These are phyloP conservation scores for Lophius piscatorius DNA, from an alignment of 2,113 vertebrate genomes.

Conservation along the genomic window DNA sequence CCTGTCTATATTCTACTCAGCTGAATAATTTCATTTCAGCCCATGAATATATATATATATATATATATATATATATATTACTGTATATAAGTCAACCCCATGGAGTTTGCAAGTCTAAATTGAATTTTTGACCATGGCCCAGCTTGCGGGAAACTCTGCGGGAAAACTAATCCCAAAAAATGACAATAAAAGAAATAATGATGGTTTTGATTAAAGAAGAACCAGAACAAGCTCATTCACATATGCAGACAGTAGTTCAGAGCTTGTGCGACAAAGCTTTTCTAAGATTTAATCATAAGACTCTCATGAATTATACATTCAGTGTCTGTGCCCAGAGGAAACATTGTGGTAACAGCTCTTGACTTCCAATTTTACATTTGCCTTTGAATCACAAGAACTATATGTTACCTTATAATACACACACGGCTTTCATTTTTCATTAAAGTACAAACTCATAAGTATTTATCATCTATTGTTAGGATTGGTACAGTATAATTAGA, in stretches of 20 bases:
- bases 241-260: slow-evolving; percentile 8
- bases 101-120: neutral
- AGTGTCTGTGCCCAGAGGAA: neutral
- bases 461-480: too few species aligned
- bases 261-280: neutral
- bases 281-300: neutral
- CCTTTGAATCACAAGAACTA: neutral
- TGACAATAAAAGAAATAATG: neutral
- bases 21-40: slow-evolving; percentile 17
- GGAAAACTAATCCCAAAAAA: neutral
- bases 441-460: too few species aligned
- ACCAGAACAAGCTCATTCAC: slow-evolving; percentile 9
- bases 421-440: too few species aligned
- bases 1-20: slow-evolving; percentile 43
- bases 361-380: slow-evolving; percentile 15
- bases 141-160: neutral
- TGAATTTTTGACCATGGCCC: slow-evolving; percentile 16
- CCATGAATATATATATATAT: slow-evolving; percentile 34
- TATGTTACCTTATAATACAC: neutral
- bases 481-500: too few species aligned
- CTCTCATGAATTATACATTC: slow-evolving; percentile 27
- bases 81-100: neutral
- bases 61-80: neutral
- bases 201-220: slow-evolving; percentile 11
- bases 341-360: neutral